Evolutionary conservation across 2,888 invertebrate genomes (phyloP).

Genomic region (Pachydiplax longipennis): DNA sequence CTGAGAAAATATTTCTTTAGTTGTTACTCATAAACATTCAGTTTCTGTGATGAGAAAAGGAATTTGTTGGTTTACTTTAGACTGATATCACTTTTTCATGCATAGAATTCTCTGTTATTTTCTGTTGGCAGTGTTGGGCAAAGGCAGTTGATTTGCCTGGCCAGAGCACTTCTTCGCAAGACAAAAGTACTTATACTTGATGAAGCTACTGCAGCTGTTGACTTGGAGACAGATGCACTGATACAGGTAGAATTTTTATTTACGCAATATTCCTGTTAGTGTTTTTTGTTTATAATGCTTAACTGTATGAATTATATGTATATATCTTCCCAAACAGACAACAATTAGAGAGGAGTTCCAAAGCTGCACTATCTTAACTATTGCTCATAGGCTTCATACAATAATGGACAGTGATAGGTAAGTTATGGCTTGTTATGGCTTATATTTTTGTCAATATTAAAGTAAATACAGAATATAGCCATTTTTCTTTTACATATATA

Average conservation of each 20-base stretch:
- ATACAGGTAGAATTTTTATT: constrained; percentile 57
- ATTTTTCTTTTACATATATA: background rate
- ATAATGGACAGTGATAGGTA: constrained; percentile 61
- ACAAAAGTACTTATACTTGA: constrained; percentile 62
- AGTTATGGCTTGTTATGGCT: background rate
- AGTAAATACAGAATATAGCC: background rate
- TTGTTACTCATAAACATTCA: background rate
- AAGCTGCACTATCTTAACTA: constrained; percentile 66
- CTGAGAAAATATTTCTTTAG: too few species aligned
- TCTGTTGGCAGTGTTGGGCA: constrained; percentile 59
- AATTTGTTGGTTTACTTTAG: too few species aligned
- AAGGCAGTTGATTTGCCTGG: constrained; percentile 63
- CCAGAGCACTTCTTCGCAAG: constrained; percentile 62
- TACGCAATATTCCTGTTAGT: background rate
- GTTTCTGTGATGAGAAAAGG: background rate
- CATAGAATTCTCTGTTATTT: background rate
- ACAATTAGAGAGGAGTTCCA: constrained; percentile 66
- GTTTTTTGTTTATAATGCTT: background rate
- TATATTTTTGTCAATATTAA: background rate
- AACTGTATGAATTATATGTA: background rate
- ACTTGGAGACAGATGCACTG: constrained; percentile 64
- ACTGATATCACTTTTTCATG: too few species aligned
- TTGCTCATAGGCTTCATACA: constrained; percentile 69
- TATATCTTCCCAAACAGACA: constrained; percentile 53
- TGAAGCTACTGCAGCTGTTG: constrained; percentile 66